These are phyloP conservation scores for Polydrusus tereticollis DNA, from an alignment of 2,888 invertebrate genomes.

Conservation along the genomic window DNA sequence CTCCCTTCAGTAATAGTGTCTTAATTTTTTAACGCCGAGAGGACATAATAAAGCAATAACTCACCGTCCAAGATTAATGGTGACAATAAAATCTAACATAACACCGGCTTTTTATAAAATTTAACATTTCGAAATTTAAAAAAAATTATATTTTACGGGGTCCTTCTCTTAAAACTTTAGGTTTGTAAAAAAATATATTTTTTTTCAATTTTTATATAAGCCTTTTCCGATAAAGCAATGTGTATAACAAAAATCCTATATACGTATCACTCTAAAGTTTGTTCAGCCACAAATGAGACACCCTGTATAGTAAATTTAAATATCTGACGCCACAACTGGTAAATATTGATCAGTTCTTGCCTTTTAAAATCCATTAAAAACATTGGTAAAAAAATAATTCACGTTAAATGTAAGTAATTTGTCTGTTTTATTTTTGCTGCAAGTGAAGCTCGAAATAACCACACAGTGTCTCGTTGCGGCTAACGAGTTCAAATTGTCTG, in stretches of 20 bases:
- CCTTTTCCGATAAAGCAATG: no score
- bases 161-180: not conserved
- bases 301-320: no score
- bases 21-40: not conserved
- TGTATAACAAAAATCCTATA: no score
- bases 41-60: not conserved
- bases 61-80: constrained; percentile 1
- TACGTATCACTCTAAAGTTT: no score
- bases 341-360: not conserved
- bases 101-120: not conserved
- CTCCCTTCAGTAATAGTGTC: not conserved
- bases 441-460: not conserved
- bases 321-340: no score
- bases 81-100: not conserved
- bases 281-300: no score
- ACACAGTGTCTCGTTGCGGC: not conserved
- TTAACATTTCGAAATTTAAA: not conserved
- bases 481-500: not conserved
- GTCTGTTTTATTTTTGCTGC: constrained; percentile 4
- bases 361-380: not conserved
- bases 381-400: not conserved
- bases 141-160: not conserved
- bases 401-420: not conserved
- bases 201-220: not conserved
- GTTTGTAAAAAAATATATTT: not conserved